phyloP scores from a whole-genome alignment of 2,113 vertebrate species.

The Fregata magnificens region DNA sequence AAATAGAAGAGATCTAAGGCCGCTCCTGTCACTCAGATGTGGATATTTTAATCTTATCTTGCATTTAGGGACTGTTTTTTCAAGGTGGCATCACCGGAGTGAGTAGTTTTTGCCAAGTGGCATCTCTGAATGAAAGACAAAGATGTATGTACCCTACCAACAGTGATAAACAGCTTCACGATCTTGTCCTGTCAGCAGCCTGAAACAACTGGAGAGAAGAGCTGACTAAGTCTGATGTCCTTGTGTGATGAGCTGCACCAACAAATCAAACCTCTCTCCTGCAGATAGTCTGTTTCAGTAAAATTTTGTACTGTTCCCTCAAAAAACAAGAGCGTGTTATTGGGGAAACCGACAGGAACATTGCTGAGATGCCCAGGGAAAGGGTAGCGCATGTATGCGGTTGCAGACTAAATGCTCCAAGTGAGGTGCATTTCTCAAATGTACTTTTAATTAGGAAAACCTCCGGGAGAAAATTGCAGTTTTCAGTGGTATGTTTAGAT shows the following conservation, averaged over 20 bases:
- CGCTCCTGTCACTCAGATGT: not conserved
- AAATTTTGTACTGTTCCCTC: not conserved
- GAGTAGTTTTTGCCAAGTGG: not conserved
- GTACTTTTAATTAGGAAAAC: not conserved
- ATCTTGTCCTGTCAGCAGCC: not conserved
- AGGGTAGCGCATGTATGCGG: not conserved
- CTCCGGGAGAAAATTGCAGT: not conserved
- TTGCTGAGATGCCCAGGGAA: not conserved
- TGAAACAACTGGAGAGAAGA: not conserved
- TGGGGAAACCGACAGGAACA: fast-evolving
- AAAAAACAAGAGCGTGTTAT: not conserved
- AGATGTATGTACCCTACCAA: not conserved
- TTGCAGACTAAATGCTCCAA: not conserved
- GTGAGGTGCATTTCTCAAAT: not conserved
- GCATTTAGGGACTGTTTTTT: not conserved
- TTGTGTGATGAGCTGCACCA: not conserved
- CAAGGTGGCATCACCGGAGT: not conserved
- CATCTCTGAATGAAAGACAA: not conserved
- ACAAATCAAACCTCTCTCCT: not conserved
- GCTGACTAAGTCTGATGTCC: not conserved
- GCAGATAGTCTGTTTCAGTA: not conserved
- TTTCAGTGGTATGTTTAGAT: not conserved
- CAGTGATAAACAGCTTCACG: not conserved
- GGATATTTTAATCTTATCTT: not conserved
- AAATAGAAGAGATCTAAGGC: not conserved